Conservation (phyloP, 2,113 vertebrate species). For the Uria aalge region DNA sequence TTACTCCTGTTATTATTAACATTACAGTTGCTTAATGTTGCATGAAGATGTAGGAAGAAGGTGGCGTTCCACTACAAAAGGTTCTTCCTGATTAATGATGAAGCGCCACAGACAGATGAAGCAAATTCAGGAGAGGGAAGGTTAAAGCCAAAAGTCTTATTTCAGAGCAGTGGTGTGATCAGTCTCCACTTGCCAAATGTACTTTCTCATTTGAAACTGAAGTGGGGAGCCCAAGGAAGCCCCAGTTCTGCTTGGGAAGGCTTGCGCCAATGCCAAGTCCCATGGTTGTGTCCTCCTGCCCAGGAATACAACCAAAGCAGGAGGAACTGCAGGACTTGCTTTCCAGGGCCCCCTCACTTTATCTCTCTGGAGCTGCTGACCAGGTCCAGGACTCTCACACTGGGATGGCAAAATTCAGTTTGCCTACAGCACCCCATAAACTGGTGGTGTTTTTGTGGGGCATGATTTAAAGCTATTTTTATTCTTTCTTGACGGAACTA, state of each 20-base stretch:
- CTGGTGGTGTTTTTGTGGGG: neutral
- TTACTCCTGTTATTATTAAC: neutral
- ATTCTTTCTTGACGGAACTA: neutral
- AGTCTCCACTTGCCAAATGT: neutral
- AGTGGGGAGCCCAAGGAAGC: neutral
- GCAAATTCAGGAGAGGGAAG: neutral
- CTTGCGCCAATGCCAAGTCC: neutral
- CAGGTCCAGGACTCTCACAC: neutral
- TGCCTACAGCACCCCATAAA: neutral
- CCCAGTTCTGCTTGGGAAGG: neutral
- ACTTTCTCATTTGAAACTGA: neutral
- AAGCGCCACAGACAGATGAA: accelerated
- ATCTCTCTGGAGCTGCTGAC: neutral
- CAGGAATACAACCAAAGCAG: neutral
- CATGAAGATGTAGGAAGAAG: neutral
- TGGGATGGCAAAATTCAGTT: neutral
- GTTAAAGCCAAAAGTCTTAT: neutral
- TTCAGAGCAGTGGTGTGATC: neutral
- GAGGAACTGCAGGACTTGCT: neutral
- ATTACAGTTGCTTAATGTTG: neutral
- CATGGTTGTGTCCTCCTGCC: neutral
- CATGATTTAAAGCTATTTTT: neutral
- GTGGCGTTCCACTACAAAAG: neutral
- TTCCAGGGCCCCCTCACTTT: neutral
- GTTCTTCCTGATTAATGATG: neutral